These are phyloP conservation scores for Alexandromys oeconomus DNA, from an alignment of 2,797 vertebrate genomes.

Conservation along the genomic window DNA sequence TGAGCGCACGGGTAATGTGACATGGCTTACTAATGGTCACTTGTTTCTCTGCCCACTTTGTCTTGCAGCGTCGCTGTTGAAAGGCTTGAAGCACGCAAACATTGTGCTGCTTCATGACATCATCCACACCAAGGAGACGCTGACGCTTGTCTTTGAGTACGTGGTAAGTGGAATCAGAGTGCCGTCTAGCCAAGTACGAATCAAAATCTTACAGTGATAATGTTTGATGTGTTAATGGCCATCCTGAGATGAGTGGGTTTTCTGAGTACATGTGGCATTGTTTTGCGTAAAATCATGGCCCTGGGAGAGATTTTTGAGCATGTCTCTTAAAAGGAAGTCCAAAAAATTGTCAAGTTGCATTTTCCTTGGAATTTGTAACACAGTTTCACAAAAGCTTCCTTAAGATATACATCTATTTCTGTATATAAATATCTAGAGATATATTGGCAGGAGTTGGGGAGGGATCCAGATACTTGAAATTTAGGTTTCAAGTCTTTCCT, in stretches of 20 bases:
- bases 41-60: conserved; percentile 71
- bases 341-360: conserved; percentile 49
- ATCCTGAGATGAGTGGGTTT: background rate
- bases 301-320: background rate
- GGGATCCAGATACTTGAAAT: conserved; percentile 49
- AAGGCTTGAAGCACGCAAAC: conserved; percentile 94
- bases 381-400: conserved; percentile 47
- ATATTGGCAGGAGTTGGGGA: background rate
- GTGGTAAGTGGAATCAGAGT: conserved; percentile 90
- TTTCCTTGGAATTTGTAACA: background rate
- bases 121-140: conserved; percentile 94
- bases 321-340: background rate
- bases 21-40: background rate
- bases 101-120: conserved; percentile 95
- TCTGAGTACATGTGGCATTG: background rate
- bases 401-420: conserved; percentile 25
- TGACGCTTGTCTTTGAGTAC: conserved; percentile 94
- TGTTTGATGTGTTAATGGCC: background rate
- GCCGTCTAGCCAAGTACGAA: background rate
- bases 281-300: background rate
- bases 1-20: background rate
- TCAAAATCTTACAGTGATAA: background rate
- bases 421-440: no score
- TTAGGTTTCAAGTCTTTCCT: conserved; percentile 78
- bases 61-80: conserved; percentile 95